Base-by-base conservation (phyloP, 2,797 vertebrate genomes). In the Cryptoprocta ferox region DNA sequence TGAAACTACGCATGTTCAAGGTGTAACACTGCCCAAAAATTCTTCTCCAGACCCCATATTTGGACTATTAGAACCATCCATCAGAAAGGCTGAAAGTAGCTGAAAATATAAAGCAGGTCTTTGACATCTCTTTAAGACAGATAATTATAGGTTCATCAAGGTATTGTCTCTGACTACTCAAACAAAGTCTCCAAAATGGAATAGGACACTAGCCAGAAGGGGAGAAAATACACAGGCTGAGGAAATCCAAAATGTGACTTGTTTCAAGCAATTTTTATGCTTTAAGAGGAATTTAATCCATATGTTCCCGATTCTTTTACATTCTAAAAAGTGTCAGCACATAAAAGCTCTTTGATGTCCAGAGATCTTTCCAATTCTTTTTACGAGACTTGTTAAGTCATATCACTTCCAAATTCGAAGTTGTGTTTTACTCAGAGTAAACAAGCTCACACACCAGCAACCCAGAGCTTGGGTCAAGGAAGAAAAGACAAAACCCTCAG, bases 231-330 rank as follows among this genome's bases (percentile, higher is more conserved):
- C 10, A 78, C 28, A 65, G 30, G 24, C 48, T 89, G 61, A 95
- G 19, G 50, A 94, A 96, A 96, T 48, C 75, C 30, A 85, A 94
- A 93, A 37, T 93, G 65, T 82, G 32, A 75, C 37, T 93, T 97
- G 73, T 96, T 78, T 84, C 76, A 84, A 97, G 71, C 21, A 94
- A 35, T 73, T 92, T 97, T 92, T 86, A 68, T 81, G 92, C 86
- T 95, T 89, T 93, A 95, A 86, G 65, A 94, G 45, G 89, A 97
- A 98, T 88, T 85, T 97, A 96, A 97, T 93, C 89, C 92, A 97
- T 95, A 96, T 78, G 85, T 66, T 95, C 13, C 88, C 92, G 68
- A 95, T 95, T 96, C 93, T 96, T 95, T 96, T 89, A 97, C 82
- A 84, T 92, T 93, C 96, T 92, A 76, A 59, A 92, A 95, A 96